Percentiles rank a stretch among this genome's conserved stretches.
Evolutionary conservation across 2,888 invertebrate genomes (phyloP).

Genomic region (Eulithis prunata): DNA sequence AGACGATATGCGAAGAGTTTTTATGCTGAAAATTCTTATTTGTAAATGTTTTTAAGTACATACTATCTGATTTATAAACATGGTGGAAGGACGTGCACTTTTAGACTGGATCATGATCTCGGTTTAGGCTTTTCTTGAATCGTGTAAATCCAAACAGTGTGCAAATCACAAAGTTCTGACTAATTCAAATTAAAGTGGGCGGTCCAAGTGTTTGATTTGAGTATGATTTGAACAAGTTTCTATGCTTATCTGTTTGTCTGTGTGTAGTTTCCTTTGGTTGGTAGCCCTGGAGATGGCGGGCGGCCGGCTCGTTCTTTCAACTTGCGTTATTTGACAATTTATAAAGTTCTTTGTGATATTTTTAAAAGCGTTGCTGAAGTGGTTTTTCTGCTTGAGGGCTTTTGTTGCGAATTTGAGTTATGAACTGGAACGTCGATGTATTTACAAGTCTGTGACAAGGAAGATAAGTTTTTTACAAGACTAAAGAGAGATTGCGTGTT

Average conservation of each 20-base stretch:
- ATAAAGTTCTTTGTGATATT: slow-evolving; percentile 35
- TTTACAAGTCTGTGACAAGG: slow-evolving; percentile 1
- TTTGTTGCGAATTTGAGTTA: slow-evolving; percentile 29
- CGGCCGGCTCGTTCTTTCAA: slow-evolving; percentile 24
- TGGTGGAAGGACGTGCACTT: too few relatives aligned
- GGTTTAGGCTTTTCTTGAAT: too few relatives aligned
- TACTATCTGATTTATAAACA: too few relatives aligned
- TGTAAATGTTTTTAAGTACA: too few relatives aligned
- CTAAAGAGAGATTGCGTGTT: too few relatives aligned
- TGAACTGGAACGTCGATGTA: slow-evolving; percentile 22
- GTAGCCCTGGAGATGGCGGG: slow-evolving; percentile 17
- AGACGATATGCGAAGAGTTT: too few relatives aligned
- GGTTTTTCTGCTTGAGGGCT: slow-evolving; percentile 29
- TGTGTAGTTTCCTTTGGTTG: background rate
- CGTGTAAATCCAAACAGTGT: too few relatives aligned
- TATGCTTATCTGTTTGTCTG: too few relatives aligned
- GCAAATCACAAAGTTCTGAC: too few relatives aligned
- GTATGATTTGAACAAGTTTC: background rate
- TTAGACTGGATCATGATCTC: too few relatives aligned
- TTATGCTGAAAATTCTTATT: too few relatives aligned
- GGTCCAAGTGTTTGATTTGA: background rate
- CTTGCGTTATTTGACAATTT: slow-evolving; percentile 37
- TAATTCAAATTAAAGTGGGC: background rate
- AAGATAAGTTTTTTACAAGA: too few relatives aligned
- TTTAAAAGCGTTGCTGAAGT: slow-evolving; percentile 31